Evolutionary conservation across 2,113 vertebrate species (phyloP).

Genomic region (Channa maculata): DNA sequence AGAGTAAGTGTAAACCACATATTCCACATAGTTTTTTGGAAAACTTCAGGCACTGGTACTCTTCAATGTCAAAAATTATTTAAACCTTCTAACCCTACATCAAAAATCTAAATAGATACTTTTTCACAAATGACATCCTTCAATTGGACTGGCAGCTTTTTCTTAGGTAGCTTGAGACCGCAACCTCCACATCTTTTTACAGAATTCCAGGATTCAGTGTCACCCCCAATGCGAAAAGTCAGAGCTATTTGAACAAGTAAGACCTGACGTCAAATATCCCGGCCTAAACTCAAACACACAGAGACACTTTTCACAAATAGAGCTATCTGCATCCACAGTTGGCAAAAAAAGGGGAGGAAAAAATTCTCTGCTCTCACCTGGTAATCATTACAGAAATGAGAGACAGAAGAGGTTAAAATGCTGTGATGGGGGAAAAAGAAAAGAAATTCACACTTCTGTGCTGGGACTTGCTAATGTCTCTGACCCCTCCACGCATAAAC

Average conservation of each 20-base stretch:
- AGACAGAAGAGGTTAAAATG: slow-evolving; percentile 84
- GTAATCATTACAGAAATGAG: slow-evolving; percentile 83
- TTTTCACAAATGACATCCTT: slow-evolving; percentile 45
- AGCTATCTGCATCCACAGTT: slow-evolving; percentile 75
- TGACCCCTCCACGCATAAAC: slow-evolving; percentile 90
- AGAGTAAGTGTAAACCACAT: slow-evolving; percentile 12
- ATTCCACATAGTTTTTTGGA: background rate
- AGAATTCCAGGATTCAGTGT: slow-evolving; percentile 53
- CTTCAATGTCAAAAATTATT: slow-evolving; percentile 41
- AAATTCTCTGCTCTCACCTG: slow-evolving; percentile 75
- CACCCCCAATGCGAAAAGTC: slow-evolving; percentile 59
- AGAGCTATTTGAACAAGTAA: slow-evolving; percentile 64
- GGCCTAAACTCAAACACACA: slow-evolving; percentile 78
- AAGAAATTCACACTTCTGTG: slow-evolving; percentile 87
- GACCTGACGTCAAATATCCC: slow-evolving; percentile 64
- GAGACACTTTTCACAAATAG: slow-evolving; percentile 80
- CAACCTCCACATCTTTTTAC: slow-evolving; percentile 49
- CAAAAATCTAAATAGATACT: slow-evolving; percentile 40
- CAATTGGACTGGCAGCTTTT: slow-evolving; percentile 32
- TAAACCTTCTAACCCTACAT: slow-evolving; percentile 27
- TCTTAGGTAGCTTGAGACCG: slow-evolving; percentile 36
- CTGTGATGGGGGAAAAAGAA: slow-evolving; percentile 78
- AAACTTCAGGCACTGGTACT: slow-evolving; percentile 14
- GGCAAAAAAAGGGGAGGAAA: slow-evolving; percentile 65
- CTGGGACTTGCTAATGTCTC: slow-evolving; percentile 92